phyloP scores from a whole-genome alignment of 2,888 invertebrate species.

The Falcaria lacertinaria region DNA sequence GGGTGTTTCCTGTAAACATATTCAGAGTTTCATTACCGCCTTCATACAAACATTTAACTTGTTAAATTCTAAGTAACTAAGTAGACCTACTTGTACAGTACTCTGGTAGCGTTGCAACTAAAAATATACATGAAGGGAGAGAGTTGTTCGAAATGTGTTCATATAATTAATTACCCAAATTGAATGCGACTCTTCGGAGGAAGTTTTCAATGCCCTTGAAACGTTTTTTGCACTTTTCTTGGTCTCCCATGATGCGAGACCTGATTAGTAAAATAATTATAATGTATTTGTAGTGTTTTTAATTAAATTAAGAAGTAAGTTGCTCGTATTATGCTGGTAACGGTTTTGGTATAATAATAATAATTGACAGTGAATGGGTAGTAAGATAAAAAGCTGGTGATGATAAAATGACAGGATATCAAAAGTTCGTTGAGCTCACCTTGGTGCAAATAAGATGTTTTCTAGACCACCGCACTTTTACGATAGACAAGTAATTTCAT shows the following conservation, averaged over 20 bases:
- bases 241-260: conserved; percentile 29
- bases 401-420: background rate
- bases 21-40: conserved; percentile 2
- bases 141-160: no score
- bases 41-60: conserved; percentile 7
- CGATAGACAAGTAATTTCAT: conserved; percentile 36
- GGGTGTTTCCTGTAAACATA: conserved; percentile 54
- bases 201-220: conserved; percentile 67
- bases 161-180: no score
- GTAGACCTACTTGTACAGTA: no score
- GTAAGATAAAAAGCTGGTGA: background rate
- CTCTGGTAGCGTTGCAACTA: no score
- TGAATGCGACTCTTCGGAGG: conserved; percentile 57
- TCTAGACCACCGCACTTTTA: background rate
- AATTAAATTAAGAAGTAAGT: no score
- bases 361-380: no score
- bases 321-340: no score
- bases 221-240: conserved; percentile 31
- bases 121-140: no score
- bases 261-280: background rate
- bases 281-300: no score
- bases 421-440: background rate
- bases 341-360: no score
- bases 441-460: background rate
- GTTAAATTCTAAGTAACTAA: background rate